Percentiles rank a stretch among this genome's conserved stretches.
Evolutionary conservation across 2,888 invertebrate genomes (phyloP).

Genomic region (Podabrus alpinus): DNA sequence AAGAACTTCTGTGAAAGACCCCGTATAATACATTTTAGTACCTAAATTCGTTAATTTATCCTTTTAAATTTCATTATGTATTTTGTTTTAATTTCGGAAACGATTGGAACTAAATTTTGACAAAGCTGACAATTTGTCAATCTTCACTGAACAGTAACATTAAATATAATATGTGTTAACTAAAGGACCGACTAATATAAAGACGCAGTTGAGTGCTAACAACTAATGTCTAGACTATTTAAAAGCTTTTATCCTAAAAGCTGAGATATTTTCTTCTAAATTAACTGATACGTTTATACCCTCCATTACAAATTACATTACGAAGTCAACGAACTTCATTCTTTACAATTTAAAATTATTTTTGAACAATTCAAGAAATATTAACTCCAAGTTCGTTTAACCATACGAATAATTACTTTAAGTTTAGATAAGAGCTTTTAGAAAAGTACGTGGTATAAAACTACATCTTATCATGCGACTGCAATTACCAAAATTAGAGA

Average conservation of each 20-base stretch:
- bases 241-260: conserved; percentile 27
- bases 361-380: not conserved
- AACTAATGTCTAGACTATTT: conserved; percentile 12
- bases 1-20: too few species aligned
- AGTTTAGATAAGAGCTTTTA: not conserved
- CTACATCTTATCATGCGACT: not conserved
- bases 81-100: not conserved
- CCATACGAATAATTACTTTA: not conserved
- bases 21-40: too few species aligned
- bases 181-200: not conserved
- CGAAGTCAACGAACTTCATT: not conserved
- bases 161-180: not conserved
- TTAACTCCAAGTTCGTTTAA: not conserved
- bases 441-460: not conserved
- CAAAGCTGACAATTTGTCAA: not conserved
- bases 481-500: not conserved
- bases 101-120: not conserved
- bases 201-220: conserved; percentile 18
- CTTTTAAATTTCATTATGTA: too few species aligned
- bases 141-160: not conserved
- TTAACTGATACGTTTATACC: not conserved
- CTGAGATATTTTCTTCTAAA: conserved; percentile 12
- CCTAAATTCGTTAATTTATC: too few species aligned
- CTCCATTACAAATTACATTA: not conserved
- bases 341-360: not conserved